These are phyloP conservation scores for Hemibagrus guttatus DNA, from an alignment of 2,797 vertebrate genomes.

Conservation along the genomic window DNA sequence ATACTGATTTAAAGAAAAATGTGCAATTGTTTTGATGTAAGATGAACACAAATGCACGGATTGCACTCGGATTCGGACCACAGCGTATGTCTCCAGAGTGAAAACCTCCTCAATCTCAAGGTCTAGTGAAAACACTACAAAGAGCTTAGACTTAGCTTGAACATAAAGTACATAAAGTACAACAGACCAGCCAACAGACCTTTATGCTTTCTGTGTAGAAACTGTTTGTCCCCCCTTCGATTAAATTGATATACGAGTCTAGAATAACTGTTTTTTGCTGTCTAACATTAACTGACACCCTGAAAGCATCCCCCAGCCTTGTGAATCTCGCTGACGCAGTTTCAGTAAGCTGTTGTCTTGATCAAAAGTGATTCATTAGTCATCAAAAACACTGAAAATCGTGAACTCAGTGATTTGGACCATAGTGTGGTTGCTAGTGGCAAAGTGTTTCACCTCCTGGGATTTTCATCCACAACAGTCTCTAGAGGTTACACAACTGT, in stretches of 20 bases:
- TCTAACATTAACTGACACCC: too few relatives aligned
- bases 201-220: background rate
- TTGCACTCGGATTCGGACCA: too few relatives aligned
- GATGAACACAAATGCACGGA: too few relatives aligned
- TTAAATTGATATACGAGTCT: too few relatives aligned
- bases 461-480: background rate
- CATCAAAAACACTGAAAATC: background rate
- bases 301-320: too few relatives aligned
- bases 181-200: background rate
- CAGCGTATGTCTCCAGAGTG: too few relatives aligned
- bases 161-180: too few relatives aligned
- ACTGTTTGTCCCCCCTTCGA: background rate
- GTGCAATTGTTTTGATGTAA: too few relatives aligned
- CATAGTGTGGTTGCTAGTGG: background rate
- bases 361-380: background rate
- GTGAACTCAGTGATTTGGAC: background rate
- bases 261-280: too few relatives aligned
- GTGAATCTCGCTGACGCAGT: too few relatives aligned
- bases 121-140: background rate
- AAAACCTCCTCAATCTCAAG: background rate
- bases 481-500: background rate
- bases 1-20: too few relatives aligned
- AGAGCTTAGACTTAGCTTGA: background rate
- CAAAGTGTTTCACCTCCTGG: background rate
- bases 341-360: too few relatives aligned